These are phyloP conservation scores for Catocala nupta DNA, from an alignment of 2,888 invertebrate genomes.

Conservation along the genomic window DNA sequence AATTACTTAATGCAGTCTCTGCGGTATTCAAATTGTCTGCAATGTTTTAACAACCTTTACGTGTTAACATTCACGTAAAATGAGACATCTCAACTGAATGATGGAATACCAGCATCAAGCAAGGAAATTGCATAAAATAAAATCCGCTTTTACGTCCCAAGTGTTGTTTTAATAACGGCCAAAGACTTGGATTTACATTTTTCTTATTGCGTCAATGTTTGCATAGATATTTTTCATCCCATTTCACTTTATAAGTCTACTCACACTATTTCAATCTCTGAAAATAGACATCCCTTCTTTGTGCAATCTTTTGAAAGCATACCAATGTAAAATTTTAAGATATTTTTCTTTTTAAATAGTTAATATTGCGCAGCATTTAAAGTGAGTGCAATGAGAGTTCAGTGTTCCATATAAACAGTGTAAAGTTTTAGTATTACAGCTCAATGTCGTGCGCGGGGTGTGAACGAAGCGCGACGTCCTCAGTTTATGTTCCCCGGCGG, in stretches of 20 bases:
- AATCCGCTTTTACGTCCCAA: slow-evolving; percentile 10
- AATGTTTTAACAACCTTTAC: slow-evolving; percentile 34
- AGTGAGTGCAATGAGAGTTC: slow-evolving; percentile 6
- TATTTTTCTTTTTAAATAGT: too few species aligned
- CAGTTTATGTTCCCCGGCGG: slow-evolving; percentile 57
- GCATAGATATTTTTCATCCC: slow-evolving; percentile 19
- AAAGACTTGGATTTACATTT: slow-evolving; percentile 20
- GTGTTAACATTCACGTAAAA: slow-evolving; percentile 17
- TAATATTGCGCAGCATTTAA: too few species aligned
- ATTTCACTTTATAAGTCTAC: slow-evolving; percentile 14
- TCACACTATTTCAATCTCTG: slow-evolving; percentile 3
- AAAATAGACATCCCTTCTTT: slow-evolving; percentile 13
- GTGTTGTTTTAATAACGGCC: slow-evolving; percentile 11
- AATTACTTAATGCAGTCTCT: slow-evolving; percentile 46
- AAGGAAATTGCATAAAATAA: slow-evolving; percentile 13
- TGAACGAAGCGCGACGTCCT: slow-evolving; percentile 40
- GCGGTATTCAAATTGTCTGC: slow-evolving; percentile 44
- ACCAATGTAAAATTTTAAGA: not conserved
- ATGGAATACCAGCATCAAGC: slow-evolving; percentile 10
- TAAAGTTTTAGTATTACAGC: slow-evolving; percentile 43
- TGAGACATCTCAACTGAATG: slow-evolving; percentile 12
- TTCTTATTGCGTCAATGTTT: slow-evolving; percentile 16
- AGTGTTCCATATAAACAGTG: slow-evolving; percentile 36
- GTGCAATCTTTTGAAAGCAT: not conserved
- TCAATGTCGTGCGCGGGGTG: slow-evolving; percentile 47